Evolutionary conservation across 1,140 invertebrate species (phyloP), one percentile per base, ranked within the genome.

Genomic region (Drosophila gunungcola): DNA sequence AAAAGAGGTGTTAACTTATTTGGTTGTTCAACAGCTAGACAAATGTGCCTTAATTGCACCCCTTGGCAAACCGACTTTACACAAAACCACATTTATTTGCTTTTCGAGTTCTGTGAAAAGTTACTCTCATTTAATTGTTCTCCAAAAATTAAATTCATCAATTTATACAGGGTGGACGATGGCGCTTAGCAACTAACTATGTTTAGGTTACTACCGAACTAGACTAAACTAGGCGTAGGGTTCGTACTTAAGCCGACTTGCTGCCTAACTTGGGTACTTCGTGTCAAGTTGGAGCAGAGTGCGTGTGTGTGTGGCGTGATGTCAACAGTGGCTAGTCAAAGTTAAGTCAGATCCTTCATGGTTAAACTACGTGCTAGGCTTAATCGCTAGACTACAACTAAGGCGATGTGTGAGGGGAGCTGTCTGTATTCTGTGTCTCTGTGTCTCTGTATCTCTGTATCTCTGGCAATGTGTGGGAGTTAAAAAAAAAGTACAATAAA

Each of bases 401-500:
- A 39, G 54, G 45, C 73, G 52, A 67, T 56, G 43, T 52, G 49
- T 51, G 42, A 21, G 56, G n/a, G 29, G 55, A 45, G 25, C 13
- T 57, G 13, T 42, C 4, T 48, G 53, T 63, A 27, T 32, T 72
- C 29, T 51, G 55, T 54, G 32, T 21, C 16, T 21, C 16, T 68
- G 46, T 52, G 11, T 42, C 1, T 32, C 13, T 43, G 12, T 36
- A 5, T 21, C 16, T 70, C 27, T 32, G 39, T 46, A 41, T 72
- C 43, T 49, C 27, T 53, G 56, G 58, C 45, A 72, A 69, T 55
- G 45, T 57, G 65, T 69, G 61, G 13, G 42, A 57, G 41, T 82
- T 82, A 21, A 72, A 83, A 88, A 85, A 80, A 89, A 88, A 83
- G 79, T 80, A 83, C 76, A 89, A 82, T 88, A 88, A 89, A 88